phyloP scores from a whole-genome alignment of 1,140 invertebrate genomes.

The Pachypeltis micranthus region DNA sequence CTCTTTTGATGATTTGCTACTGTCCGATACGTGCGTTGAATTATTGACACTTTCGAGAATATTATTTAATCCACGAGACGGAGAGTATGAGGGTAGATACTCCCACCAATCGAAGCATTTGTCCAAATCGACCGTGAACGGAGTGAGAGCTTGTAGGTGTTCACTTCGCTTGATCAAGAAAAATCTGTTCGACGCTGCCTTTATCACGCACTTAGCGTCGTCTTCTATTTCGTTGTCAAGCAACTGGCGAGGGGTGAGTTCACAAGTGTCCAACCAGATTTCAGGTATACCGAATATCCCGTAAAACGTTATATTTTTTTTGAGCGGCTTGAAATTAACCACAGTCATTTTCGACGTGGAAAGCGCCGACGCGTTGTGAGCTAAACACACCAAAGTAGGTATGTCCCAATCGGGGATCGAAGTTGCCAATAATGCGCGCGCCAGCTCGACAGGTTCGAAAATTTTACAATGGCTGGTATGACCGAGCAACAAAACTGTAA shows the following conservation, averaged over 20 bases:
- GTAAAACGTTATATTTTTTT: neutral
- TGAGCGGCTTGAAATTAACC: neutral
- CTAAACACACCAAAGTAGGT: neutral
- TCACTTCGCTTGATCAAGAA: neutral
- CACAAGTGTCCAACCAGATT: neutral
- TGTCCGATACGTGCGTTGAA: neutral
- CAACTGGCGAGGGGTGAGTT: neutral
- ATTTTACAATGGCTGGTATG: neutral
- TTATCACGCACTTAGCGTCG: neutral
- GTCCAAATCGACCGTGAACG: neutral
- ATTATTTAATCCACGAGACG: neutral
- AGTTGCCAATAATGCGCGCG: neutral
- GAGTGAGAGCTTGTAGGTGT: neutral
- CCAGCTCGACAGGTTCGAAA: neutral
- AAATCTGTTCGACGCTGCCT: neutral
- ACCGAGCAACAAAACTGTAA: no score
- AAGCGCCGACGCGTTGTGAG: neutral
- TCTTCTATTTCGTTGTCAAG: neutral
- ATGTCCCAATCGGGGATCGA: constrained; percentile 10
- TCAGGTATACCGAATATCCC: neutral
- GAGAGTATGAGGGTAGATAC: neutral
- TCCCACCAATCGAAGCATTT: constrained; percentile 2
- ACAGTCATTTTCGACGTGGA: neutral
- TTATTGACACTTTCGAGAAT: neutral
- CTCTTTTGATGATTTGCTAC: no score